Base-by-base conservation (phyloP, 2,888 invertebrate species). In the Azorinus chamasolen region DNA sequence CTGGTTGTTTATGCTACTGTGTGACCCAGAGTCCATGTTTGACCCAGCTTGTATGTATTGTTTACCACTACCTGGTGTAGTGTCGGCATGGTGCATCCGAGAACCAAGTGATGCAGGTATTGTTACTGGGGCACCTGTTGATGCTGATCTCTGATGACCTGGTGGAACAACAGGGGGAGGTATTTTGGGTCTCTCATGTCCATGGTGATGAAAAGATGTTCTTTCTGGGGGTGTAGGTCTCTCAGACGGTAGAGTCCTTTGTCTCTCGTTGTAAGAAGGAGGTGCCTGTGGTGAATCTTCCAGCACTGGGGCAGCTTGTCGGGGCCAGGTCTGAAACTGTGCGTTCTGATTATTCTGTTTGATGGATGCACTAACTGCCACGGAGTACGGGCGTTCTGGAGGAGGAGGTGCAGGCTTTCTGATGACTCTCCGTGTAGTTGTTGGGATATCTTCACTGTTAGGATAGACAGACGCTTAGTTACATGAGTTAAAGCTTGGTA, bases 351-450 rank as follows among this genome's bases (percentile, higher is more conserved):
- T 62, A 24, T 66, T 70, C 16, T 69, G 76, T 70, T 76, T 85
- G 18, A 80, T 63, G 18, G 83, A 76, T 16, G 90, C 88, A 18
- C 87, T 86, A 8, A 89, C 89, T 8, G 88, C 88, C 18, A 88
- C 88, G 39, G 83, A 83, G 74, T 86, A 88, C 0, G 89, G 86
- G 37, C 87, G 70, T 22, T 89, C 89, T 10, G 88, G 88, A 5
- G 88, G 88, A 32, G 89, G 89, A 6, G 90, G 90, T 14, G 90
- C 90, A 32, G 89, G 89, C 64, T 90, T 90, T 62, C 87, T 80
- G 24, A 83, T 74, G 57, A 41, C 43, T 59, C 46, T 59, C 46
- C 32, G 4, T 32, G 32, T 4, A 6, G 51, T 25, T 25, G 66
- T 43, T 18, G 55, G 57, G 0, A 65, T 22, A 50, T 81, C 81